Base-by-base conservation (phyloP, 1,140 invertebrate genomes). In the Caenorhabditis tropicalis region DNA sequence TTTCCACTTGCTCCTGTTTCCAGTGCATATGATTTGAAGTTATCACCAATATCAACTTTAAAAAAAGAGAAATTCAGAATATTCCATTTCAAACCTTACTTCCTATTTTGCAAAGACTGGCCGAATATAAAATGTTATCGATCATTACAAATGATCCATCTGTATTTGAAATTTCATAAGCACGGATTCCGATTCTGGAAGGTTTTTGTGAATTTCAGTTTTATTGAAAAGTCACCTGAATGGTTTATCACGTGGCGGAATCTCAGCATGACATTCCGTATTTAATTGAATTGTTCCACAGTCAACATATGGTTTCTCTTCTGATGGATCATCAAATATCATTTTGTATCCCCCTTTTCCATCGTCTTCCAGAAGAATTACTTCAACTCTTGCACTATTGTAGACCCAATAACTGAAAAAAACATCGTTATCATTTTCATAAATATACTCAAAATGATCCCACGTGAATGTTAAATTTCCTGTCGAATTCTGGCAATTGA, bases 101-200 rank as follows among this genome's bases (percentile, higher is more conserved):
- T 48, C 88, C 85, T 51, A 90, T 86, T 86, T 90, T 91, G 82
- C 89, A 90, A 31, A 90, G 83, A 53, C 86, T 60, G 29, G 89
- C 89, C 36, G 87, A 87, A 80, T 90, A 90, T 46, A 88, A 56
- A 65, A 90, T 91, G 81, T 91, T 90, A 79, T 90, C 89, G 21
- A 90, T 29, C 88, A 90, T 91, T 3, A 90, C 88, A 82, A 90
- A 90, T 5, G 89, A 86, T 48, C 89, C 89, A 16, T 90, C 90
- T 1, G 85, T 79, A 60, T 90, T 87, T 15, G 58, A 46, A 27
- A 90, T 91, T 65, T 89, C 89, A 48, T 87, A 89, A 16, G 89
- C 89, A 39, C 90, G 86, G 49, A 90, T 86, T 46, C 82, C 89
- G 12, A 90, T 56, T 79, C 87, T 85, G 60, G 87, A 89, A 29